Evolutionary conservation across 2,113 vertebrate genomes (phyloP).

Genomic region (Pandion haliaetus): DNA sequence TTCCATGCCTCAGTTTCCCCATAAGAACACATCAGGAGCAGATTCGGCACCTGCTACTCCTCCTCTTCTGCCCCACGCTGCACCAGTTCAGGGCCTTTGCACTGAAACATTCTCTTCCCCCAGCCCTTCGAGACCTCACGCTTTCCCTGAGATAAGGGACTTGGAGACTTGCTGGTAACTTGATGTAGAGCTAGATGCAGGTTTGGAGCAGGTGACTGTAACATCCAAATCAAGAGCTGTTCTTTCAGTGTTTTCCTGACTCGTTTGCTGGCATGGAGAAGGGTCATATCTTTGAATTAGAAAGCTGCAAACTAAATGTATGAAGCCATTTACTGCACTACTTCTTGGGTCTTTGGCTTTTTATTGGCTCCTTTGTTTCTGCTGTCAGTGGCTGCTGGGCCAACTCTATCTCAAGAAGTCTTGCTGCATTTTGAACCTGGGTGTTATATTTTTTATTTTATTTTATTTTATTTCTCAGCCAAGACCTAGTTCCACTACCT

Average conservation of each 20-base stretch:
- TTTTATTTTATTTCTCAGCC: background rate
- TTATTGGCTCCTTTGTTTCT: conserved; percentile 22
- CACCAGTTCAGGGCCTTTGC: background rate
- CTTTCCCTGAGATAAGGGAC: background rate
- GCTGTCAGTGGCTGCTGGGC: background rate
- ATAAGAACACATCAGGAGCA: background rate
- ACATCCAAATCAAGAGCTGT: background rate
- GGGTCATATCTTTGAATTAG: conserved; percentile 27
- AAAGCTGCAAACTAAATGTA: conserved; percentile 44
- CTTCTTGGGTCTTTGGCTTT: conserved; percentile 28
- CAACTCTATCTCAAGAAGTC: background rate
- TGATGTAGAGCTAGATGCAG: background rate
- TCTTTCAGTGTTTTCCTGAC: background rate
- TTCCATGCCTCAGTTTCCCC: background rate
- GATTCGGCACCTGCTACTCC: background rate
- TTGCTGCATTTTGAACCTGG: background rate
- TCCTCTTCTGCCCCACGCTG: background rate
- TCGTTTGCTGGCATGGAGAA: background rate
- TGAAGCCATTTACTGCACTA: conserved; percentile 44
- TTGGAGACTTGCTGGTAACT: background rate
- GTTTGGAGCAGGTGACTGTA: background rate
- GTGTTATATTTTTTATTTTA: conserved; percentile 24
- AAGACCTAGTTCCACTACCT: background rate
- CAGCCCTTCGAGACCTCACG: background rate
- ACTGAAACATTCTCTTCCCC: background rate